A percentile compares a stretch with the other conserved stretches of the same genome.
Evolutionary conservation across 2,113 vertebrate genomes (phyloP).

Genomic region (Jacana jacana): DNA sequence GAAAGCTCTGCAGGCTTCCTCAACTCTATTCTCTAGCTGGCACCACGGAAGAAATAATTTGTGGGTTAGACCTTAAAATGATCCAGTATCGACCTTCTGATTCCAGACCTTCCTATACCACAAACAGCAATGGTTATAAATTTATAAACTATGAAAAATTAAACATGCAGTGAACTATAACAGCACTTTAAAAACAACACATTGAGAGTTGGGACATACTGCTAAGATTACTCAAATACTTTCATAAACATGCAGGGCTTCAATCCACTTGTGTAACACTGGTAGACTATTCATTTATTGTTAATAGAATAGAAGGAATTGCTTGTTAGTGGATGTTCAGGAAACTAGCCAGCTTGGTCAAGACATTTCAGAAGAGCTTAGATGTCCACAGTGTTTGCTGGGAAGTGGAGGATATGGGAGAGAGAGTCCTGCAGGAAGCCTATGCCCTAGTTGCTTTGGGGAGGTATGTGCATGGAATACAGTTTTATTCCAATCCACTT

Average conservation of each 20-base stretch:
- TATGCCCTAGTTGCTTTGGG: not conserved
- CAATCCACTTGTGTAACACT: not conserved
- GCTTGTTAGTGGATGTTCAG: not conserved
- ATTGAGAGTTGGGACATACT: not conserved
- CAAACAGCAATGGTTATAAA: conserved; percentile 46
- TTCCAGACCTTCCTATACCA: conserved; percentile 3
- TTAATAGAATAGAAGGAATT: not conserved
- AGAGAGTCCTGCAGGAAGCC: not conserved
- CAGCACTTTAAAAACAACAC: not conserved
- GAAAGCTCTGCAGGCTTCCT: not conserved
- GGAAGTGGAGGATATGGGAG: not conserved
- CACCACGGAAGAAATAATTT: not conserved
- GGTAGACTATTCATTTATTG: not conserved
- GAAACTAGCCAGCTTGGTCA: not conserved
- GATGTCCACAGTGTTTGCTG: not conserved
- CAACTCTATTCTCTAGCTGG: not conserved
- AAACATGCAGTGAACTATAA: conserved; percentile 24
- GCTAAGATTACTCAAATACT: not conserved
- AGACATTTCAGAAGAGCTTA: not conserved
- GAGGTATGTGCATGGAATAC: not conserved
- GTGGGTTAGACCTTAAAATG: conserved; percentile 14
- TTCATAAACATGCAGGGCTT: not conserved
- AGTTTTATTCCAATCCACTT: not conserved
- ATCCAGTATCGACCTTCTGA: conserved; percentile 3
- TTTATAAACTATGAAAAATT: conserved; percentile 64